Evolutionary conservation across 1,140 invertebrate species (phyloP).

Genomic region (Neodiprion lecontei): DNA sequence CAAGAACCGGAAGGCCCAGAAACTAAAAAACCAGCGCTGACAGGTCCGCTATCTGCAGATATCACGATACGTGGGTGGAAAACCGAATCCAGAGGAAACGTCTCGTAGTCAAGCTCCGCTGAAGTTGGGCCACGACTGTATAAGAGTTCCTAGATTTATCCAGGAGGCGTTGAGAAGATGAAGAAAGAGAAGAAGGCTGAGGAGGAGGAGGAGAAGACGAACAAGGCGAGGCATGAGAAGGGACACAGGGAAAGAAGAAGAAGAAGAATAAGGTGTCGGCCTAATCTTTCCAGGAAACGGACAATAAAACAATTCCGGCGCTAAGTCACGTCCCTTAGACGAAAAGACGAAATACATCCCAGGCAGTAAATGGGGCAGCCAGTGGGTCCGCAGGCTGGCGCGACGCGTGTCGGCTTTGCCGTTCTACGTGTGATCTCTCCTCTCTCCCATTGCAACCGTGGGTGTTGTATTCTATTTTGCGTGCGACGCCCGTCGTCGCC

Average conservation of each 20-base stretch:
- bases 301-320: slow-evolving; percentile 2
- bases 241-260: not conserved
- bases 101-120: not conserved
- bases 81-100: not conserved
- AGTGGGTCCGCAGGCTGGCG: not conserved
- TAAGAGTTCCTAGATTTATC: not conserved
- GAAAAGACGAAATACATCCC: not conserved
- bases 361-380: slow-evolving; percentile 6
- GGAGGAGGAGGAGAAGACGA: not conserved
- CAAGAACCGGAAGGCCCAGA: no score
- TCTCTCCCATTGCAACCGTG: not conserved
- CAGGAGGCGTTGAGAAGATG: not conserved
- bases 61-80: not conserved
- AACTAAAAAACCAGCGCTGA: not conserved
- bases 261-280: not conserved
- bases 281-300: slow-evolving; percentile 1
- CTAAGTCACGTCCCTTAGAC: not conserved
- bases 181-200: not conserved
- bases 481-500: slow-evolving; percentile 5
- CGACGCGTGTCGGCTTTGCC: not conserved
- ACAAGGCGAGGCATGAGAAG: not conserved
- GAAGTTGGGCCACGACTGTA: not conserved
- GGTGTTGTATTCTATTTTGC: slow-evolving; percentile 3
- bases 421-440: not conserved
- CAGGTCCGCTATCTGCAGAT: not conserved